Conservation (phyloP, 2,113 vertebrate species). For the Anoplopoma fimbria region DNA sequence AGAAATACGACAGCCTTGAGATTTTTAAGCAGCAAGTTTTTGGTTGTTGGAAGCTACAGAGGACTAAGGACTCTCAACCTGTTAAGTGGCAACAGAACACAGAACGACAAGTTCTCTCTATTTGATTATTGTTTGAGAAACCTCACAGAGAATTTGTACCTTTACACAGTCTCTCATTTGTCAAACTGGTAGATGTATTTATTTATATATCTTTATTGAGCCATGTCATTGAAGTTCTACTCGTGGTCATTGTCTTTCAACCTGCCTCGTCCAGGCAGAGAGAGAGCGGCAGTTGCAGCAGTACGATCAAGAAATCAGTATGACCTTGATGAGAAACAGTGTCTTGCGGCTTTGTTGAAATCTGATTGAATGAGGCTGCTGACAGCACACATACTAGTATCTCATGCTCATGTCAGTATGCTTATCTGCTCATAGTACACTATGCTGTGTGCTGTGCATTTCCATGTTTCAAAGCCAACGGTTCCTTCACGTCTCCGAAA, state of each 20-base stretch:
- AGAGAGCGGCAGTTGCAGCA: too few species aligned
- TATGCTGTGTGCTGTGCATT: too few species aligned
- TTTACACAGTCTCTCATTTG: not conserved
- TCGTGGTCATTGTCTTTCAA: not conserved
- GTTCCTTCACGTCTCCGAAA: too few species aligned
- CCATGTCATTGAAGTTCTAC: not conserved
- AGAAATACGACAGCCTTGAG: slow-evolving; percentile 16
- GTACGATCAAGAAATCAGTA: not conserved
- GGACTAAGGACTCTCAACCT: not conserved
- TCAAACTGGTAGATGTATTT: not conserved
- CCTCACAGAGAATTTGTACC: not conserved
- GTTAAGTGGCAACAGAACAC: not conserved
- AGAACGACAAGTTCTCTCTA: not conserved
- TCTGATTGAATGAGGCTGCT: not conserved
- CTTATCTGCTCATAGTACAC: too few species aligned
- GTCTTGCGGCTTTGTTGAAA: not conserved
- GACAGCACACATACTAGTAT: not conserved
- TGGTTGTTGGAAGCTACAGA: not conserved
- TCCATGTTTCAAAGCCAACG: too few species aligned
- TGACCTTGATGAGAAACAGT: not conserved
- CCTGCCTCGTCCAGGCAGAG: not conserved
- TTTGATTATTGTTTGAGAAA: not conserved
- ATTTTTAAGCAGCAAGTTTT: not conserved
- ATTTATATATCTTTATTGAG: not conserved
- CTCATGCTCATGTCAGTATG: too few species aligned